phyloP scores from a whole-genome alignment of 1,140 invertebrate genomes.

The Ceratitis capitata region DNA sequence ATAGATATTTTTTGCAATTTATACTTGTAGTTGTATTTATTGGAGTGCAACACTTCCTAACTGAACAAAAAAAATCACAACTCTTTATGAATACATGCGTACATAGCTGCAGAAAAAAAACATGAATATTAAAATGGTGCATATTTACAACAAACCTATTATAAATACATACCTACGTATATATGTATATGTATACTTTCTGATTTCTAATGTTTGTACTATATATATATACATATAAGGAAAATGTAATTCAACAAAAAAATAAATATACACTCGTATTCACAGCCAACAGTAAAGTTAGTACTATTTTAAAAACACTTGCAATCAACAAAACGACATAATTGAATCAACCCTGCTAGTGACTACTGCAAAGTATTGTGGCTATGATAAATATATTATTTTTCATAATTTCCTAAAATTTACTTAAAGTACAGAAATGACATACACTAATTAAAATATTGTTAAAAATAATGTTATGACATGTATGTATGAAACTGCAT shows the following conservation, averaged over 20 bases:
- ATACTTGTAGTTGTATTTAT: neutral
- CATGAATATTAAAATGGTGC: neutral
- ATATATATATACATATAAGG: neutral
- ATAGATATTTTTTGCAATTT: neutral
- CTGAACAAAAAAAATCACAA: neutral
- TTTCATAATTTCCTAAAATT: no score
- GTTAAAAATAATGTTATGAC: no score
- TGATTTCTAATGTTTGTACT: neutral
- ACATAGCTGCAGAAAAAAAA: neutral
- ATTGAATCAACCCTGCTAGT: neutral
- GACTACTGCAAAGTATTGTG: no score
- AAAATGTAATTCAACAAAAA: neutral
- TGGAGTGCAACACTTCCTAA: neutral
- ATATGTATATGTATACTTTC: neutral
- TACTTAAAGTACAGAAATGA: no score
- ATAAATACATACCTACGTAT: no score
- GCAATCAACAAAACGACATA: neutral
- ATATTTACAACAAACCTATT: neutral
- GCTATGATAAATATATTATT: no score
- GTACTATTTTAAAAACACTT: neutral
- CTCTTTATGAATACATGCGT: neutral
- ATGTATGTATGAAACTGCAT: no score
- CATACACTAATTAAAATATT: no score
- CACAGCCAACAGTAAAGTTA: neutral
- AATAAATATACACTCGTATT: neutral